Evolutionary conservation across 2,797 vertebrate species (phyloP).

Genomic region (Oryzias sinensis): DNA sequence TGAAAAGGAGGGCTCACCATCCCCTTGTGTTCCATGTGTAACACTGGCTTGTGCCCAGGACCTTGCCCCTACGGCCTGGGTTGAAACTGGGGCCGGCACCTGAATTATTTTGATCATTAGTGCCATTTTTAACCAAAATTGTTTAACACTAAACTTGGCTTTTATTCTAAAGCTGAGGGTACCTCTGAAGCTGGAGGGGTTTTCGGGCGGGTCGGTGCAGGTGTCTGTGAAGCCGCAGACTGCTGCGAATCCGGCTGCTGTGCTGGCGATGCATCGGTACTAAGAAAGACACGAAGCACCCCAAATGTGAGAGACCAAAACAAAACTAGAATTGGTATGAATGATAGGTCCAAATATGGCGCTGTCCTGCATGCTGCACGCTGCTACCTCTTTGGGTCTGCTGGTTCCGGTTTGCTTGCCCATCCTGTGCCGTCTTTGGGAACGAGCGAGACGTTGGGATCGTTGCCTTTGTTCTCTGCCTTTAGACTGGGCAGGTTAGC

Average conservation of each 20-base stretch:
- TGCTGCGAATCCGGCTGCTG: slow-evolving; percentile 93
- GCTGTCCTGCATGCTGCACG: background rate
- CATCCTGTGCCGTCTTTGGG: slow-evolving; percentile 99
- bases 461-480: slow-evolving; percentile 98
- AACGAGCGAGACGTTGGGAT: slow-evolving; percentile 95
- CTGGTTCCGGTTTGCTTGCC: slow-evolving; percentile 96
- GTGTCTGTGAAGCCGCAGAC: slow-evolving; percentile 90
- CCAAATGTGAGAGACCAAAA: background rate
- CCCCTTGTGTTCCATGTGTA: slow-evolving; percentile 93
- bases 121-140: no score
- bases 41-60: slow-evolving; percentile 95
- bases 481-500: slow-evolving; percentile 97
- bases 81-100: slow-evolving; percentile 83
- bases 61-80: slow-evolving; percentile 89
- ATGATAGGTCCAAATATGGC: background rate
- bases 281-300: slow-evolving; percentile 43
- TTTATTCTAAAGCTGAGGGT: background rate
- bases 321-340: background rate
- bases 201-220: slow-evolving; percentile 88
- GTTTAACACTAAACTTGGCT: background rate
- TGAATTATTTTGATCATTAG: slow-evolving; percentile 32
- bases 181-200: slow-evolving; percentile 90
- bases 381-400: slow-evolving; percentile 90
- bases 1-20: slow-evolving; percentile 78
- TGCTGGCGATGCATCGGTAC: slow-evolving; percentile 94